Evolutionary conservation across 1,140 invertebrate species (phyloP).

Genomic region (Monochamus saltuarius): DNA sequence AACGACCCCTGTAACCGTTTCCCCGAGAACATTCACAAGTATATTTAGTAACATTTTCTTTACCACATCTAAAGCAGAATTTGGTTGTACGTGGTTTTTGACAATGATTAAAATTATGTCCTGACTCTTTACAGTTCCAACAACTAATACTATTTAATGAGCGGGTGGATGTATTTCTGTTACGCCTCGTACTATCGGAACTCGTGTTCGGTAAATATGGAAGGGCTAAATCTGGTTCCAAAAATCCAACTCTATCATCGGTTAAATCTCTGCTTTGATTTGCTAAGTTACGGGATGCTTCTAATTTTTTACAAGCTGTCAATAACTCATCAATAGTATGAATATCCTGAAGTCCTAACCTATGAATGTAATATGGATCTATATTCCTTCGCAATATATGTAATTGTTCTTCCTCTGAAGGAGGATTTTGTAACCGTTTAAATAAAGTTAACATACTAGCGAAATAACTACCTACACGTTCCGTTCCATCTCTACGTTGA

Average conservation of each 20-base stretch:
- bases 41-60: not conserved
- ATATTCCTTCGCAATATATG: not conserved
- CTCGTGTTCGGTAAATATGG: not conserved
- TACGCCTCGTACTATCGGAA: not conserved
- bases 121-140: slow-evolving; percentile 9
- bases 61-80: slow-evolving; percentile 5
- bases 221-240: slow-evolving; percentile 9
- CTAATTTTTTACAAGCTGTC: slow-evolving; percentile 12
- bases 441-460: not conserved
- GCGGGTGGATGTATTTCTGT: not conserved
- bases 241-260: not conserved
- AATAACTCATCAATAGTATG: slow-evolving; percentile 10
- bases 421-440: not conserved
- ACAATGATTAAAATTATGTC: not conserved
- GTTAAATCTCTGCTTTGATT: not conserved
- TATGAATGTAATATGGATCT: slow-evolving; percentile 13
- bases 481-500: no score
- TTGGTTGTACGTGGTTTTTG: not conserved
- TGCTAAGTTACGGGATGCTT: not conserved
- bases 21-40: not conserved
- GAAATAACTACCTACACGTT: not conserved
- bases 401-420: not conserved
- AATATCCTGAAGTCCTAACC: not conserved
- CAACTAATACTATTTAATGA: not conserved
- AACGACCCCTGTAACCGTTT: not conserved